A percentile compares a stretch with the other conserved stretches of the same genome.
phyloP scores from a whole-genome alignment of 2,113 vertebrate species.

The Oncorhynchus keta region DNA sequence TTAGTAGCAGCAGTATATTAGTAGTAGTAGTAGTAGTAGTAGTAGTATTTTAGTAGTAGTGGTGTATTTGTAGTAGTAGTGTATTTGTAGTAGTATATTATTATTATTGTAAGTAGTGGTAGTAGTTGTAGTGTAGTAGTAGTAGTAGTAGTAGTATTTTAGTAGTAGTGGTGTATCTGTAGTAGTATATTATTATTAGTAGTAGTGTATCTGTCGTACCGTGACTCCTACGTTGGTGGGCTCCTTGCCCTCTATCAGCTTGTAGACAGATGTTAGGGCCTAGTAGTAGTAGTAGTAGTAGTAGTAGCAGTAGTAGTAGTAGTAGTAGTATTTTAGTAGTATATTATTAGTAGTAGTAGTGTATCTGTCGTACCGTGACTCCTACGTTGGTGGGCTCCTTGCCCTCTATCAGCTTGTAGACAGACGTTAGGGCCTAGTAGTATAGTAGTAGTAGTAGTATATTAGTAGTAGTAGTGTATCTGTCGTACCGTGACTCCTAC shows the following conservation, averaged over 20 bases:
- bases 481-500: slow-evolving; percentile 85
- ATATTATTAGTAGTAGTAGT: background rate
- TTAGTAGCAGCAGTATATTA: no score
- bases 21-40: no score
- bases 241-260: slow-evolving; percentile 86
- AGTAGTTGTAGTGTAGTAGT: no score
- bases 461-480: background rate
- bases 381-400: slow-evolving; percentile 85
- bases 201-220: slow-evolving; percentile 70
- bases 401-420: slow-evolving; percentile 85
- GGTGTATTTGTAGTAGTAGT: no score
- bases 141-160: no score
- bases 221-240: slow-evolving; percentile 86
- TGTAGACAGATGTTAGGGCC: slow-evolving; percentile 78
- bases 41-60: no score
- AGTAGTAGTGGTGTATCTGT: no score
- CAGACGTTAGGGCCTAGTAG: slow-evolving; percentile 74
- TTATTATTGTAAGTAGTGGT: no score
- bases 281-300: slow-evolving; percentile 31
- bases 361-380: slow-evolving; percentile 81
- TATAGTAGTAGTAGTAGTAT: no score
- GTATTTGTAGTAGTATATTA: no score
- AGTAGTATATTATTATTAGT: no score
- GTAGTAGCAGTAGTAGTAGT: no score
- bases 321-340: background rate